Percentiles rank a stretch among this genome's conserved stretches.
phyloP scores from a whole-genome alignment of 2,888 invertebrate species.

The Eupithecia insigniata region DNA sequence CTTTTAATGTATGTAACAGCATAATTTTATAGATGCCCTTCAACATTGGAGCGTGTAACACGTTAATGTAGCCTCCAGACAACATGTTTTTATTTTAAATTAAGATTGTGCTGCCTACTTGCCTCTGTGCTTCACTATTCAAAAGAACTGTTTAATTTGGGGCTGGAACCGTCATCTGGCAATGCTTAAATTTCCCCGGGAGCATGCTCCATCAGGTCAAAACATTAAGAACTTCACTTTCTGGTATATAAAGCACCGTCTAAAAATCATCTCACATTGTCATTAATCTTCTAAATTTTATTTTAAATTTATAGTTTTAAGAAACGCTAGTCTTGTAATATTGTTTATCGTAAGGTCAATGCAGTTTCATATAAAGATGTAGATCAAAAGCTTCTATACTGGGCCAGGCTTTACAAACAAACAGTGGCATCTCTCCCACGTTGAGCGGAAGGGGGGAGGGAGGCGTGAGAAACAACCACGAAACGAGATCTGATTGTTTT shows the following conservation, averaged over 20 bases:
- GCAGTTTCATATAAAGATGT: slow-evolving; percentile 1
- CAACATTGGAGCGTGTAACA: background rate
- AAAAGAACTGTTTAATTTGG: background rate
- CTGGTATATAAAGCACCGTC: background rate
- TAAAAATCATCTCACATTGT: background rate
- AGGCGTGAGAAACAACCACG: slow-evolving; percentile 44
- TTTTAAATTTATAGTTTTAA: background rate
- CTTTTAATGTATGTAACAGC: background rate
- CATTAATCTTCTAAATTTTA: background rate
- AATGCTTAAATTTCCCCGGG: background rate
- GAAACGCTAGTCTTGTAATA: background rate
- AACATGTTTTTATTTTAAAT: background rate
- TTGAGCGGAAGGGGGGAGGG: slow-evolving; percentile 24
- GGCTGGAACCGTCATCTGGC: background rate
- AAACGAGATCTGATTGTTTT: slow-evolving; percentile 45
- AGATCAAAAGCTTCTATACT: slow-evolving; percentile 33
- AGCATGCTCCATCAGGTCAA: background rate
- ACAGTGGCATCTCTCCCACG: slow-evolving; percentile 53
- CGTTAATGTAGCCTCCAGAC: background rate
- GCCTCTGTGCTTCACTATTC: background rate
- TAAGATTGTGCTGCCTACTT: background rate
- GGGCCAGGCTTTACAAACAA: slow-evolving; percentile 34
- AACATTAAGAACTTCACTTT: background rate
- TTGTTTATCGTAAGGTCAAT: slow-evolving; percentile 5
- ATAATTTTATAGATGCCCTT: background rate